phyloP scores from a whole-genome alignment of 1,140 invertebrate genomes.

The Cataglyphis hispanica region DNA sequence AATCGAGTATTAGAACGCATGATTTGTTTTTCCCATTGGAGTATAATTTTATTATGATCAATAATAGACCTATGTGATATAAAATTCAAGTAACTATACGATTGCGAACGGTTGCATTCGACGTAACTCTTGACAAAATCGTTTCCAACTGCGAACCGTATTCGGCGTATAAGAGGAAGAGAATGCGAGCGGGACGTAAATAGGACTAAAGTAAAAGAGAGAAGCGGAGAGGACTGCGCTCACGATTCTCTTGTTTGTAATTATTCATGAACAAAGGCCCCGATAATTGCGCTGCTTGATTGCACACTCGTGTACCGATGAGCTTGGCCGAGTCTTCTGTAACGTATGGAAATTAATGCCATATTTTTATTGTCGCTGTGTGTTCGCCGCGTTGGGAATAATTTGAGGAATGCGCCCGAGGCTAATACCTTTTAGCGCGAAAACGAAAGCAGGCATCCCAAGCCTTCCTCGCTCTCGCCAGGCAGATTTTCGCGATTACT shows the following conservation, averaged over 20 bases:
- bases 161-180: slow-evolving; percentile 48
- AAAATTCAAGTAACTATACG: slow-evolving; percentile 65
- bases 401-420: slow-evolving; percentile 72
- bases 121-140: slow-evolving; percentile 33
- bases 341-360: slow-evolving; percentile 81
- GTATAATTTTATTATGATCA: slow-evolving; percentile 8
- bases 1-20: too few species aligned
- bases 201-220: slow-evolving; percentile 68
- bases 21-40: not conserved
- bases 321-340: slow-evolving; percentile 73
- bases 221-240: slow-evolving; percentile 65
- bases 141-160: slow-evolving; percentile 33
- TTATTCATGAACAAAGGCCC: slow-evolving; percentile 83
- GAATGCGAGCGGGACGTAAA: slow-evolving; percentile 62
- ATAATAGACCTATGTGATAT: not conserved
- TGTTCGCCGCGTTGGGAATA: slow-evolving; percentile 63
- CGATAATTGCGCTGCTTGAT: slow-evolving; percentile 83
- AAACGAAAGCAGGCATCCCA: slow-evolving; percentile 59
- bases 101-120: slow-evolving; percentile 72
- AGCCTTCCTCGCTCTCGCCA: slow-evolving; percentile 52
- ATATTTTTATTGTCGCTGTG: slow-evolving; percentile 78
- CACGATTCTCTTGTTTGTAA: slow-evolving; percentile 79
- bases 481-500: slow-evolving; percentile 59
- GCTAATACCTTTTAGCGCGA: slow-evolving; percentile 61
- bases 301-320: slow-evolving; percentile 80